These are phyloP conservation scores for Theocolax elegans DNA, from an alignment of 1,140 invertebrate species.

Conservation along the genomic window DNA sequence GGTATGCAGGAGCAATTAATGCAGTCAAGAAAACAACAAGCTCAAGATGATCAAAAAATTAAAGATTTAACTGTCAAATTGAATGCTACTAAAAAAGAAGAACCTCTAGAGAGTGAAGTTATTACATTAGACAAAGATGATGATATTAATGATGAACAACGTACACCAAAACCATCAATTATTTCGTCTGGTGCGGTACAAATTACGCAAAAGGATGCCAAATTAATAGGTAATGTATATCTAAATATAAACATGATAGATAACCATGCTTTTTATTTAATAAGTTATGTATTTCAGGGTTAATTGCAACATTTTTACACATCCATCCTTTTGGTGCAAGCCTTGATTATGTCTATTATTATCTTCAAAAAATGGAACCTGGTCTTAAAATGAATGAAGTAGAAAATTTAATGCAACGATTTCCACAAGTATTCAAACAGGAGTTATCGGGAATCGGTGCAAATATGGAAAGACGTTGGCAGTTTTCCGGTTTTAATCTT, in stretches of 20 bases:
- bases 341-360: conserved; percentile 86
- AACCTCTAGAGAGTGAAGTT: conserved; percentile 59
- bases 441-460: conserved; percentile 80
- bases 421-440: conserved; percentile 81
- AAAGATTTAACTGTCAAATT: conserved; percentile 71
- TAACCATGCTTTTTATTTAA: conserved; percentile 25
- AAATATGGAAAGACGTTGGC: conserved; percentile 82
- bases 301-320: conserved; percentile 86
- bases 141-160: conserved; percentile 66
- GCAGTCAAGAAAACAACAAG: conserved; percentile 73
- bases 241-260: not conserved
- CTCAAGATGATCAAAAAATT: conserved; percentile 72
- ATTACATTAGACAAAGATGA: conserved; percentile 68
- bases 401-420: conserved; percentile 78
- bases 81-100: conserved; percentile 60
- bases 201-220: conserved; percentile 71
- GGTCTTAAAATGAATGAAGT: conserved; percentile 77
- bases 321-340: conserved; percentile 89
- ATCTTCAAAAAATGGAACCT: conserved; percentile 80
- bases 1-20: conserved; percentile 83
- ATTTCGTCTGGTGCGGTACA: conserved; percentile 54
- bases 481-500: conserved; percentile 75
- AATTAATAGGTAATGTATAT: conserved; percentile 69
- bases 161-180: conserved; percentile 55
- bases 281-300: conserved; percentile 65